Percentiles rank a stretch among this genome's conserved stretches.
Conservation (phyloP, 2,797 vertebrate genomes). For the Chaetophractus vellerosus region DNA sequence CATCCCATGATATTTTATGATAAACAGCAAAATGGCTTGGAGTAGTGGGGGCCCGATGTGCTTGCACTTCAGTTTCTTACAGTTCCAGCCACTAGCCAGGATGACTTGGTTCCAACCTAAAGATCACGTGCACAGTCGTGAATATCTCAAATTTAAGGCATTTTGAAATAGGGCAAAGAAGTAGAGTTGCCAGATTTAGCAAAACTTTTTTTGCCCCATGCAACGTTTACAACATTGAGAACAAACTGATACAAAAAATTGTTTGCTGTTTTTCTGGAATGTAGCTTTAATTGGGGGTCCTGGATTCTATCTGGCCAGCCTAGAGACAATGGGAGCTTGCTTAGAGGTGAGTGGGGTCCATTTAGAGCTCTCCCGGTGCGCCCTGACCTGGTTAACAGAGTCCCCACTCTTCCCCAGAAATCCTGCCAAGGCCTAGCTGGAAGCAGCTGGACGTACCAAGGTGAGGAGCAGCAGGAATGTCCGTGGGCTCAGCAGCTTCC, state of each 20-base stretch:
- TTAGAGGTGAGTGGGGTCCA: not conserved
- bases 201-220: not conserved
- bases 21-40: not conserved
- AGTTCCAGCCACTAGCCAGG: not conserved
- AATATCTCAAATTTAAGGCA: not conserved
- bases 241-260: not conserved
- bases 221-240: not conserved
- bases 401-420: not conserved
- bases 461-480: not conserved
- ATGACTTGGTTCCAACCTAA: not conserved
- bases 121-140: not conserved
- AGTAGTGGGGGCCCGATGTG: not conserved
- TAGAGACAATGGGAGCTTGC: not conserved
- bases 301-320: not conserved
- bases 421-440: not conserved
- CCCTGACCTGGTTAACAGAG: not conserved
- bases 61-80: not conserved
- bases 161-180: conserved; percentile 13
- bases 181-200: conserved; percentile 9
- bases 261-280: conserved; percentile 6
- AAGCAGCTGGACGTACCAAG: not conserved
- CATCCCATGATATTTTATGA: not conserved
- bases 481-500: not conserved
- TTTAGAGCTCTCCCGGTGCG: not conserved
- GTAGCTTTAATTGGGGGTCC: not conserved